Percentiles rank a stretch among this genome's conserved stretches.
Conservation (phyloP, 2,113 vertebrate genomes). For the Ptyas mucosa region DNA sequence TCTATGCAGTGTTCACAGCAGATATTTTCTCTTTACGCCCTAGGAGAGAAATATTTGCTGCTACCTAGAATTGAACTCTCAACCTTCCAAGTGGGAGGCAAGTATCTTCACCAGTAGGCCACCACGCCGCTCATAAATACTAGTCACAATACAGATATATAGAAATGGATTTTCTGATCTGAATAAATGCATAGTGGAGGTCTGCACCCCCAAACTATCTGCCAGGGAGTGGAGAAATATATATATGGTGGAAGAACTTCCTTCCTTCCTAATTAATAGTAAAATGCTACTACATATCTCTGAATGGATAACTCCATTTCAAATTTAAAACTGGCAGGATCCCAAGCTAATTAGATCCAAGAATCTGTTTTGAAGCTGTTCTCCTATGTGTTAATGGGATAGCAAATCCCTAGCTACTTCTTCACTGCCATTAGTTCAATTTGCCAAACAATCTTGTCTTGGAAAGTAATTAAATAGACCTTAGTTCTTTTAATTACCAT, state of each 20-base stretch:
- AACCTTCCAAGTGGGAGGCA: not conserved
- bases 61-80: not conserved
- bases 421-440: constrained; percentile 1
- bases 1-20: too few relatives aligned
- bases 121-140: not conserved
- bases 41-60: not conserved
- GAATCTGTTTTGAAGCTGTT: not conserved
- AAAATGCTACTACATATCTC: not conserved
- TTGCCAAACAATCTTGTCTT: constrained; percentile 34
- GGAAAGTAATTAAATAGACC: constrained; percentile 67
- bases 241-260: not conserved
- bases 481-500: constrained; percentile 65
- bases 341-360: constrained; percentile 11
- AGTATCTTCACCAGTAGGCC: not conserved
- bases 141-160: not conserved
- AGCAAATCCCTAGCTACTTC: constrained; percentile 24
- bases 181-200: not conserved
- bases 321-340: not conserved
- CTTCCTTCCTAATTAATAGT: not conserved
- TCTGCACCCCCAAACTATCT: not conserved
- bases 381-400: not conserved
- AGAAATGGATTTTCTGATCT: not conserved
- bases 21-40: too few relatives aligned
- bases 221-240: not conserved
- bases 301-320: not conserved